Conservation (phyloP, 2,888 invertebrate species). For the Boloria selene region DNA sequence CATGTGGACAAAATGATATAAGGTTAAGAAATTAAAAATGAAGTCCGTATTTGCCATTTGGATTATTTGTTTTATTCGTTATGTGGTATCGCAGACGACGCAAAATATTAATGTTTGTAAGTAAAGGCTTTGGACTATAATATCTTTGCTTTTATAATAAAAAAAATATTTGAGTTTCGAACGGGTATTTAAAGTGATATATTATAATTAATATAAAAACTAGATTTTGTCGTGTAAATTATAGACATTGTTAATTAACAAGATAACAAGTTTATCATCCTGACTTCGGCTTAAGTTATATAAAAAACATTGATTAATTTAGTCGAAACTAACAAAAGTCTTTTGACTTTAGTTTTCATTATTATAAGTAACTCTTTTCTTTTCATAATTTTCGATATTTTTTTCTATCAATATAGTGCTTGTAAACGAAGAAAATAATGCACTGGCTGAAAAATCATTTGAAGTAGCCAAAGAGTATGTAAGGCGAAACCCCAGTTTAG, state of each 20-base stretch:
- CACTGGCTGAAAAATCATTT: constrained; percentile 86
- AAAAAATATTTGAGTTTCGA: neutral
- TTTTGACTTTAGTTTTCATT: too few species aligned
- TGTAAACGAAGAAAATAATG: constrained; percentile 88
- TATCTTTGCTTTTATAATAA: neutral
- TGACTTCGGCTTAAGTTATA: neutral
- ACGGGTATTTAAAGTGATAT: neutral
- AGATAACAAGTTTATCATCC: too few species aligned
- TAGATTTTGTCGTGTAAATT: neutral
- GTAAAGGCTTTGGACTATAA: constrained; percentile 53
- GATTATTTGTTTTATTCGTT: constrained; percentile 46
- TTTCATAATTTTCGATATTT: constrained; percentile 38
- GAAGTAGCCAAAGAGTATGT: constrained; percentile 88
- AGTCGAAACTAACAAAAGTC: constrained; percentile 1
- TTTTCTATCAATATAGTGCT: too few species aligned
- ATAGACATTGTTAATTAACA: too few species aligned
- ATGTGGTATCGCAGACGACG: constrained; percentile 81
- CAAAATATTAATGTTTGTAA: constrained; percentile 89
- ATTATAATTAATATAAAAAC: too few species aligned
- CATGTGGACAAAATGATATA: constrained; percentile 60
- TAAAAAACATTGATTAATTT: neutral
- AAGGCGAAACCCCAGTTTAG: constrained; percentile 85
- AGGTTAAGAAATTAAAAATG: constrained; percentile 40
- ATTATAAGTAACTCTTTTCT: too few species aligned
- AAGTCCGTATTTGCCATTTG: constrained; percentile 45